Evolutionary conservation across 2,113 vertebrate species (phyloP), one percentile per base, ranked within the genome.

Genomic region (Antechinus flavipes): DNA sequence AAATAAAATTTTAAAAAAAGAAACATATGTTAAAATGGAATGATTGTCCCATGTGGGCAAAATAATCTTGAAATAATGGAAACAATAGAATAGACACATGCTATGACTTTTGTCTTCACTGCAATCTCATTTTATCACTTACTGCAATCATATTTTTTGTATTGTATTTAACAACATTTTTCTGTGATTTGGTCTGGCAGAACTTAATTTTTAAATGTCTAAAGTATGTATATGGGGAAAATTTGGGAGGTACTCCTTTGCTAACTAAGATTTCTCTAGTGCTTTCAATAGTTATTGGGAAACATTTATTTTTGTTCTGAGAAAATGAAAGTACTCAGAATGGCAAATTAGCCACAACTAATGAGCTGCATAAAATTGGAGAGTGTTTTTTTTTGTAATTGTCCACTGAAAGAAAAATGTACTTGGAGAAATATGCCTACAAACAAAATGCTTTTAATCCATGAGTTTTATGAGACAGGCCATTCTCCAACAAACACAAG

Each of bases 321-420:
- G 97, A 97, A 96, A 93, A 22, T 92, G 56, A 93, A 54, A 96
- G 19, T 42, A 93, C 54, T 92, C 89, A 61, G 53, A 97, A 94
- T 95, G 92, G 50, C 93, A 98, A 97, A 96, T 95, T 61, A 98
- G 26, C 52, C 53, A 52, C 12, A 93, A 47, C 97, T 95, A 96
- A 93, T 97, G 49, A 96, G 46, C 46, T 95, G 26, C 94, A 98
- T 53, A 96, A 98, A 97, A 94, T 96, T 49, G 94, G 91, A 54
- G 52, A 50, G 52, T 58, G 89, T 46, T 30, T 89, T 47, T 47
- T 47, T 92, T 93, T 58, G 93, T 42, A 91, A 52, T 54, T 47
- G 90, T 76, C 11, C 91, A 55, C 91, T 96, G 95, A 96, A 91
- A 54, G 49, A 93, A 92, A 93, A 54, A 35, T 94, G 61, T 46